Evolutionary conservation across 2,113 vertebrate genomes (phyloP), one percentile per base, ranked within the genome.

Genomic region (Sylvietta virens): DNA sequence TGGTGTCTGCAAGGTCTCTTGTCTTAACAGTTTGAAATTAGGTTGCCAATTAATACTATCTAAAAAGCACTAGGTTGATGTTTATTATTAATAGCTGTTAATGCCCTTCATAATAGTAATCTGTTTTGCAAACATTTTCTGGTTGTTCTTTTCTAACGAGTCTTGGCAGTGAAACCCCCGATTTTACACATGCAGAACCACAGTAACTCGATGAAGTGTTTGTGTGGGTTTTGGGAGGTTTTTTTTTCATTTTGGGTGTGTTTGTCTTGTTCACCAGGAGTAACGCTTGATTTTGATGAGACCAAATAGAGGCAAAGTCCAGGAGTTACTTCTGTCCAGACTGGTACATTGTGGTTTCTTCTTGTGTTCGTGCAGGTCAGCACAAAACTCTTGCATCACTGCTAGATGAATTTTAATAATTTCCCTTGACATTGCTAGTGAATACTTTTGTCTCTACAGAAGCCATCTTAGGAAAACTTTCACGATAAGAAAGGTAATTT

Each of bases 61-160:
- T 74, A n/a, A 67, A 88, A 95, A 93, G 56, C 61, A 64, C 61
- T 74, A 88, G 57, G 83, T 73, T 94, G 88, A 47, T 92, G 35
- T 83, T 69, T 64, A 2, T 93, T 97, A 95, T 79, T 94, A 90
- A 90, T 95, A 91, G 50, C 61, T 89, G 54, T 95, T 94, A 83
- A 78, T 90, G 64, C n/a, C 61, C 66, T 94, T 81, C 53, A 37
- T 73, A 88, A 62, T 58, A 71, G 44, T 89, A 83, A 8, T 91
- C 85, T 95, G 87, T 70, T 96, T 93, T 81, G 64, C 79, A 93
- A 47, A 86, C 40, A 16, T 86, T 88, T 93, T 88, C 70, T 92
- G 39, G 61, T 87, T 69, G 86, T 72, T 91, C 71, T 95, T 95
- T 92, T 93, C 85, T 77, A 90, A 70, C 23, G 28, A 94, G 51